These are phyloP conservation scores for Lasioglossum oenotherae DNA, from an alignment of 2,888 invertebrate genomes.

Conservation along the genomic window DNA sequence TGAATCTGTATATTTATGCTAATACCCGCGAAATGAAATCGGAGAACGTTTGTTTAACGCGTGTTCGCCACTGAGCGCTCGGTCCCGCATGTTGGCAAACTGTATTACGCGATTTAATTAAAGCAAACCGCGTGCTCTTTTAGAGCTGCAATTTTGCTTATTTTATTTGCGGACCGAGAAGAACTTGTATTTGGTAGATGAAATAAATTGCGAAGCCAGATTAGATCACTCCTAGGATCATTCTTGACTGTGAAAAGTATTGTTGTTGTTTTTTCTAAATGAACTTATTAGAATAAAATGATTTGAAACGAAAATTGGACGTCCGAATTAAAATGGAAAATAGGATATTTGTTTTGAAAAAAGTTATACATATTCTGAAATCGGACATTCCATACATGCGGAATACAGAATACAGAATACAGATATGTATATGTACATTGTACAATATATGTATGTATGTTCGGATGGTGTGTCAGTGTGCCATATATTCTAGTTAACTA, in stretches of 20 bases:
- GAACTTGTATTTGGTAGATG: not conserved
- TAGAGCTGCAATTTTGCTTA: not conserved
- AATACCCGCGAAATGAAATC: not conserved
- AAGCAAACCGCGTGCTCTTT: not conserved
- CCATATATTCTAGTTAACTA: not conserved
- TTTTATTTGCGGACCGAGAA: not conserved
- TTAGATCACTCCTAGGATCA: not conserved
- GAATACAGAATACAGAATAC: too few relatives aligned
- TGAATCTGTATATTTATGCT: slow-evolving; percentile 3
- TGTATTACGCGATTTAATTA: not conserved
- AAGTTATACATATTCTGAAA: too few relatives aligned
- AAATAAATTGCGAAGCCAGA: not conserved
- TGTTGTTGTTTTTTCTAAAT: not conserved
- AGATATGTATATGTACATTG: too few relatives aligned
- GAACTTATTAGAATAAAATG: too few relatives aligned
- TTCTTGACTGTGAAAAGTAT: not conserved
- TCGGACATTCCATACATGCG: too few relatives aligned
- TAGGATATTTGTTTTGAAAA: too few relatives aligned
- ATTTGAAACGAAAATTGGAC: too few relatives aligned
- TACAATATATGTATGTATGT: too few relatives aligned
- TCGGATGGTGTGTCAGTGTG: not conserved
- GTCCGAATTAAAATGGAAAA: too few relatives aligned
- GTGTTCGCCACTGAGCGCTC: not conserved
- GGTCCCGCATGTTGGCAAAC: not conserved
- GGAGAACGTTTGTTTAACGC: not conserved